phyloP scores from a whole-genome alignment of 2,888 invertebrate species.

The Andrena trimmerana region DNA sequence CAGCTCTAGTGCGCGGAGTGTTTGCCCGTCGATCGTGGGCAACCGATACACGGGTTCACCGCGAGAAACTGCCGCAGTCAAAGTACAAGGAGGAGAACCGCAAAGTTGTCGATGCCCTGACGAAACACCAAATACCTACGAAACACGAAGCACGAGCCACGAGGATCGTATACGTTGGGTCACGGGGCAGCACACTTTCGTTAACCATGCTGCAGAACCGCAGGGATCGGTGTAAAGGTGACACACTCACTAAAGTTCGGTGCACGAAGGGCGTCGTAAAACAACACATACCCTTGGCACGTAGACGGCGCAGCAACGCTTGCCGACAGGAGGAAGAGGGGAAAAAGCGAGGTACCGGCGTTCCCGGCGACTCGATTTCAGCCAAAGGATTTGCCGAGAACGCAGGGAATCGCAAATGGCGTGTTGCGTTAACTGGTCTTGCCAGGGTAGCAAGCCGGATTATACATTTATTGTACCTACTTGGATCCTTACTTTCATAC shows the following conservation, averaged over 20 bases:
- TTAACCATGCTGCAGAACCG: background rate
- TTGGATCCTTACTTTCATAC: slow-evolving; percentile 2
- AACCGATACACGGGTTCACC: background rate
- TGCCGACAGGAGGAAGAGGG: too few relatives aligned
- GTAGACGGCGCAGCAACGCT: background rate
- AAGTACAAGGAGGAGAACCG: background rate
- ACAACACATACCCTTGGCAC: background rate
- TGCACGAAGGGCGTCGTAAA: background rate
- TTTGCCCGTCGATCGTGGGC: background rate
- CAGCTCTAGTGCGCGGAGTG: too few relatives aligned
- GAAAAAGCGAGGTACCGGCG: too few relatives aligned
- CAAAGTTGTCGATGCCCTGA: background rate
- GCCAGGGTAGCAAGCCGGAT: background rate
- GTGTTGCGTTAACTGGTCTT: background rate
- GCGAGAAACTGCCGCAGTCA: background rate
- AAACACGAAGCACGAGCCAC: background rate
- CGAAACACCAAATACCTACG: background rate
- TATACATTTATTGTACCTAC: too few relatives aligned
- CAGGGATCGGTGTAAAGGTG: slow-evolving; percentile 1
- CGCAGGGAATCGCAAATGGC: slow-evolving; percentile 14
- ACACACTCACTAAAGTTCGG: background rate
- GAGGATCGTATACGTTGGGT: background rate
- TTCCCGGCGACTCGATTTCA: too few relatives aligned
- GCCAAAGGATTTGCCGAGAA: background rate
- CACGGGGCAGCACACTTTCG: background rate